Base-by-base conservation (phyloP, 2,888 invertebrate species). In the Rotaria sp. region DNA sequence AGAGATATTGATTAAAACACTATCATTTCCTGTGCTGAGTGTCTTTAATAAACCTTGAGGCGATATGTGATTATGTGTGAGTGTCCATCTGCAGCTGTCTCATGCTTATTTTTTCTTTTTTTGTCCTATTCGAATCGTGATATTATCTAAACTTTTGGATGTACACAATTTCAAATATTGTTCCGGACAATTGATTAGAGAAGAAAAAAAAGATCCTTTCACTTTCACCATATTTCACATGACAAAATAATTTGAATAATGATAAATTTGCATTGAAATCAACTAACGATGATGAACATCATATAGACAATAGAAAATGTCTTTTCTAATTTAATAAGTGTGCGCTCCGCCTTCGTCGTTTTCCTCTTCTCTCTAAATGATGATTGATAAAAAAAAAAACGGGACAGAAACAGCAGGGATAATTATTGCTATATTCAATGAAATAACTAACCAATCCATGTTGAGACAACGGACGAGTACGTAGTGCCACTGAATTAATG, bases 281-380 rank as follows among this genome's bases (percentile, higher is more conserved):
- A 67, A 35, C 67, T 67, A 67, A 67, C 67, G 67, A 67, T 38
- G 67, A 67, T 67, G 35, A 67, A 21, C 67, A 67, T 67, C 35
- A 67, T 35, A 67, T 35, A 67, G 67, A 67, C 67, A 67, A 67
- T 67, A 67, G 67, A 67, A 38, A 67, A 67, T 67, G 67, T 67
- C 67, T 67, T 67, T 35, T 67, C 67, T 67, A 67, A 67, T 67
- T 67, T 67, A 67, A 67, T 67, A 67, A 67, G 67, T 67, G 67
- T 67, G 67, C 67, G 67, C 67, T 67, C 67, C 67, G 67, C 67
- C 67, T 67, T 18, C n/a, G 30, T 59, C 59, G 13, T 59, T 59
- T 59, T 59, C 21, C 35, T 67, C 67, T 67, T 21, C 35, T 67
- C 7, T 35, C 35, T 18, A 67, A 67, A 15, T 35, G 30, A 67